A percentile compares a stretch with the other conserved stretches of the same genome.
Conservation (phyloP, 2,797 vertebrate genomes). For the Odontamblyopus lacepedii region DNA sequence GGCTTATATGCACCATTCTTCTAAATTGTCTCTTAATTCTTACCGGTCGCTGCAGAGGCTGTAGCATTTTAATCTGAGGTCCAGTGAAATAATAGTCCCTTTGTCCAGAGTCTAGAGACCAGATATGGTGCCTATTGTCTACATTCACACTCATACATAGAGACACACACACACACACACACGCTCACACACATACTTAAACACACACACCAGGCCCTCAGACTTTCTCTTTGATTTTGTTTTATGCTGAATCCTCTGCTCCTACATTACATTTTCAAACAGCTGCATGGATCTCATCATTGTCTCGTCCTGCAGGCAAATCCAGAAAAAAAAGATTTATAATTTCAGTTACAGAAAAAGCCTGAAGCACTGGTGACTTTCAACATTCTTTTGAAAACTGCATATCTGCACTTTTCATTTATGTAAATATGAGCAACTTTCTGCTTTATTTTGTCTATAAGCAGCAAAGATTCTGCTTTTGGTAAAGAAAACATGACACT, state of each 20-base stretch:
- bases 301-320: constrained; percentile 87
- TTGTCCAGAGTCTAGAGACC: constrained; percentile 46
- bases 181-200: constrained; percentile 29
- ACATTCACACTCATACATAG: constrained; percentile 25
- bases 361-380: not conserved
- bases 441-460: too few relatives aligned
- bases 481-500: too few relatives aligned
- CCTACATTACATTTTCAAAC: constrained; percentile 96
- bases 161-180: constrained; percentile 35
- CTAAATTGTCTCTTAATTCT: constrained; percentile 29
- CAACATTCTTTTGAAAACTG: not conserved
- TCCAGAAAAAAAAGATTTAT: not conserved
- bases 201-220: constrained; percentile 48
- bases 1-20: constrained; percentile 30
- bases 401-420: not conserved
- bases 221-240: constrained; percentile 18
- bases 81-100: constrained; percentile 27
- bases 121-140: constrained; percentile 37
- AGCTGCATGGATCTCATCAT: constrained; percentile 98
- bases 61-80: constrained; percentile 20
- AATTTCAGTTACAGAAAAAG: constrained; percentile 1
- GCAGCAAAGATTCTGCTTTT: too few relatives aligned
- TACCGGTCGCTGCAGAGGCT: constrained; percentile 32
- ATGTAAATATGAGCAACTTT: too few relatives aligned
- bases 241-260: constrained; percentile 7